These are phyloP conservation scores for Hippoglossus hippoglossus DNA, from an alignment of 2,797 vertebrate species.

Conservation along the genomic window DNA sequence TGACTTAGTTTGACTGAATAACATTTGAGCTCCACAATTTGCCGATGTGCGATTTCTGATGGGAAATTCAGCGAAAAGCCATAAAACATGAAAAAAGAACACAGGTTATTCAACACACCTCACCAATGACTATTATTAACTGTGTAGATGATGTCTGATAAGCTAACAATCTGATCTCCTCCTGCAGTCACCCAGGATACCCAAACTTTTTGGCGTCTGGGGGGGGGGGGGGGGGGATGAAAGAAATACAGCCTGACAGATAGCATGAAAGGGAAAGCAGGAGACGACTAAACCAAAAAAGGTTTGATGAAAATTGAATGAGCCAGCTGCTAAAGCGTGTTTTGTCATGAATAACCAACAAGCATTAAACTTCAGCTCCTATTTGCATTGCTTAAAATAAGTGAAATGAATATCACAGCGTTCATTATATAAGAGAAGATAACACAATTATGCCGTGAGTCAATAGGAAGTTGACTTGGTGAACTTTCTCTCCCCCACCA, in stretches of 20 bases:
- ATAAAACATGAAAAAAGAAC: conserved; percentile 11
- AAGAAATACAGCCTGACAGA: conserved; percentile 17
- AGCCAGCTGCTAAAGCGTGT: conserved; percentile 66
- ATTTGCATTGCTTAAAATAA: conserved; percentile 59
- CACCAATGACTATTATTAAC: neutral
- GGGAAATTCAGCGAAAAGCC: conserved; percentile 29
- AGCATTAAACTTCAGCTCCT: conserved; percentile 55
- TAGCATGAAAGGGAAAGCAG: conserved; percentile 30
- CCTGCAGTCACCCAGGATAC: neutral
- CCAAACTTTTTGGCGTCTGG: neutral
- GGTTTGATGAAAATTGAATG: conserved; percentile 53
- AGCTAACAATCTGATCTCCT: neutral
- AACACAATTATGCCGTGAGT: conserved; percentile 44
- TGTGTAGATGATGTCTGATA: neutral
- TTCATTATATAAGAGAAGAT: conserved; percentile 49
- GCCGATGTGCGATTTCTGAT: conserved; percentile 38
- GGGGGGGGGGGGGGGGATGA: conserved; percentile 1
- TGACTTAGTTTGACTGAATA: conserved; percentile 46
- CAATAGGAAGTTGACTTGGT: conserved; percentile 41
- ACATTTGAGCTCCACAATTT: conserved; percentile 24
- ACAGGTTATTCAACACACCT: conserved; percentile 24
- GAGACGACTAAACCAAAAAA: conserved; percentile 27
- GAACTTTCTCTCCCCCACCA: conserved; percentile 23
- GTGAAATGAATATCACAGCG: conserved; percentile 58
- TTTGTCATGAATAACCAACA: conserved; percentile 67